Conservation (phyloP, 2,888 invertebrate species). For the Torymus auratus region DNA sequence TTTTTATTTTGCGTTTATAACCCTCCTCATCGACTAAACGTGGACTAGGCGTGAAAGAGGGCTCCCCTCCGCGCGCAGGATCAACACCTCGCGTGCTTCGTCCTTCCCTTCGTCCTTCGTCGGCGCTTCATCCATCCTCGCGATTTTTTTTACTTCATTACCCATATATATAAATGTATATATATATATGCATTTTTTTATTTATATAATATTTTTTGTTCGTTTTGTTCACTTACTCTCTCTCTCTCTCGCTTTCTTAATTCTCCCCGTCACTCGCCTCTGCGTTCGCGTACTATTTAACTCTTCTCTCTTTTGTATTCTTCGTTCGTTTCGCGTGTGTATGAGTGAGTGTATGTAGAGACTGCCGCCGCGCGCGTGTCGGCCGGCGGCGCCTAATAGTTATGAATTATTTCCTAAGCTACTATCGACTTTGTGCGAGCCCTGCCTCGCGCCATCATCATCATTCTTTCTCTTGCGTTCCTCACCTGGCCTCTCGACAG, state of each 20-base stretch:
- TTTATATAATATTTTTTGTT: conserved; percentile 53
- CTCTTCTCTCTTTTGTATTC: not conserved
- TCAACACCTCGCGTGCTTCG: conserved; percentile 42
- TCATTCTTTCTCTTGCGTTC: conserved; percentile 24
- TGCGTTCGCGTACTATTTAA: conserved; percentile 14
- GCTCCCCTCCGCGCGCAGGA: conserved; percentile 23
- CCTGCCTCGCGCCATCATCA: conserved; percentile 47
- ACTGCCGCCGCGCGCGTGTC: not conserved
- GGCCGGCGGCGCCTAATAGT: conserved; percentile 29
- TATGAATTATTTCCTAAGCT: conserved; percentile 51
- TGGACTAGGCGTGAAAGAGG: conserved; percentile 54
- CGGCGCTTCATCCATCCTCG: conserved; percentile 14
- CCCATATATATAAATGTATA: conserved; percentile 34
- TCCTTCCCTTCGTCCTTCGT: conserved; percentile 56
- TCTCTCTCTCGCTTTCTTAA: not conserved
- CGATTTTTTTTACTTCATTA: conserved; percentile 15
- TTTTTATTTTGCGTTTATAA: too few species aligned
- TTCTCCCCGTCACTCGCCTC: conserved; percentile 8
- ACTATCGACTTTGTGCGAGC: conserved; percentile 56
- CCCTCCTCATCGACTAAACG: conserved; percentile 31
- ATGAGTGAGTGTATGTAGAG: conserved; percentile 14
- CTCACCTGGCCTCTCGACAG: not conserved
- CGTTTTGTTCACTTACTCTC: conserved; percentile 17
- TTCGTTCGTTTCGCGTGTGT: conserved; percentile 27
- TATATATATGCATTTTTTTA: conserved; percentile 52